Percentiles rank a stretch among this genome's conserved stretches.
Evolutionary conservation across 2,797 vertebrate species (phyloP).

Genomic region (Arrhamphus sclerolepis): DNA sequence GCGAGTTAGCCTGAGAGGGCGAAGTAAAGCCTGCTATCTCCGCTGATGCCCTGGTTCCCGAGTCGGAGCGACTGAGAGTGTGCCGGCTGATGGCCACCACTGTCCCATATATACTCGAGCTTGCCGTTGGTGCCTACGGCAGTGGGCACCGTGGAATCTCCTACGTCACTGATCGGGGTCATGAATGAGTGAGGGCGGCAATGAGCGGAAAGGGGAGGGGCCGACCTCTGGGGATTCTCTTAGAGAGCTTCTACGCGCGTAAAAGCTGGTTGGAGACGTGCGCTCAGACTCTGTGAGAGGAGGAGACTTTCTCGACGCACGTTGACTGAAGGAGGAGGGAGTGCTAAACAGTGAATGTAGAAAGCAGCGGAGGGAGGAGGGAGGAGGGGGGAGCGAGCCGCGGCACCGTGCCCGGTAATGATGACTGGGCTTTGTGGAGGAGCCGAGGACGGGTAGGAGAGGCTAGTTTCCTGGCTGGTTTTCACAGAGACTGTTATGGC

Average conservation of each 20-base stretch:
- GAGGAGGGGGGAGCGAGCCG: slow-evolving; percentile 49
- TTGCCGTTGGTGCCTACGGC: slow-evolving; percentile 78
- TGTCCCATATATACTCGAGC: slow-evolving; percentile 78
- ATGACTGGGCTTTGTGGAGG: slow-evolving; percentile 78
- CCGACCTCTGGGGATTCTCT: slow-evolving; percentile 68
- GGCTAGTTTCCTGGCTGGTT: slow-evolving; percentile 66
- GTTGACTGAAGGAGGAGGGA: slow-evolving; percentile 50
- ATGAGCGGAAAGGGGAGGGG: slow-evolving; percentile 79
- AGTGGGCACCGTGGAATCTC: slow-evolving; percentile 84
- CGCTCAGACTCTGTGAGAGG: slow-evolving; percentile 61
- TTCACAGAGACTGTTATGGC: slow-evolving; percentile 68
- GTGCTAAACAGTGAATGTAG: slow-evolving; percentile 43
- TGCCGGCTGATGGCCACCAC: slow-evolving; percentile 65
- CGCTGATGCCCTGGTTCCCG: slow-evolving; percentile 86
- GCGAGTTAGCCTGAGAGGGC: slow-evolving; percentile 85
- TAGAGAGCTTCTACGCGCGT: slow-evolving; percentile 68
- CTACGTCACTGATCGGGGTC: slow-evolving; percentile 82
- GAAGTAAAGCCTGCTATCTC: slow-evolving; percentile 85
- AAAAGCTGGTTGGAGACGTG: slow-evolving; percentile 74
- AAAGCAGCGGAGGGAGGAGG: slow-evolving; percentile 26
- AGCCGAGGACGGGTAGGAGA: slow-evolving; percentile 72
- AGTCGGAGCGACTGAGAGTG: slow-evolving; percentile 86
- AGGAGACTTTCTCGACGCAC: slow-evolving; percentile 69
- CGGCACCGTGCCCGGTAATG: slow-evolving; percentile 73
- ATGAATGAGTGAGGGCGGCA: slow-evolving; percentile 80